A percentile compares a stretch with the other conserved stretches of the same genome.
These are phyloP conservation scores for Arrhamphus sclerolepis DNA, from an alignment of 2,797 vertebrate species.

Conservation along the genomic window DNA sequence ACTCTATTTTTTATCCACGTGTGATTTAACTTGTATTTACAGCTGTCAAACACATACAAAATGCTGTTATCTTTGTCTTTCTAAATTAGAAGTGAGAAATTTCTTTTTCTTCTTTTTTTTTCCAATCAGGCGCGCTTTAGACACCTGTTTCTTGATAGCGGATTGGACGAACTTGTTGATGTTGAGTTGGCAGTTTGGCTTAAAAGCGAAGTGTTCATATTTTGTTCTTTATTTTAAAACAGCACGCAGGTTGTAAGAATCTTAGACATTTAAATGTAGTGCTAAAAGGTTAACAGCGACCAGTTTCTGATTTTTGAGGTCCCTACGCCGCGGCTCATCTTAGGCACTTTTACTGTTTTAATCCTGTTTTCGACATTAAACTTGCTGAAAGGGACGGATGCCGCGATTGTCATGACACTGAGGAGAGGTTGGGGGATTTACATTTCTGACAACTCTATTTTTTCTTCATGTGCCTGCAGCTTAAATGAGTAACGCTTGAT, in stretches of 20 bases:
- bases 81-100: neutral
- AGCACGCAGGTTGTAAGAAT: neutral
- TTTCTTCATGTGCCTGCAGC: neutral
- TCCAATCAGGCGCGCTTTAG: constrained; percentile 52
- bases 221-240: neutral
- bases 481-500: neutral
- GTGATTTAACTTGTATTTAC: rapidly evolving
- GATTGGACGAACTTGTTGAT: constrained; percentile 65
- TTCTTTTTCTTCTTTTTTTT: neutral
- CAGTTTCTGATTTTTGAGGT: neutral
- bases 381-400: constrained; percentile 27
- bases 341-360: neutral
- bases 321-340: neutral
- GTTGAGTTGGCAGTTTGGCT: constrained; percentile 86
- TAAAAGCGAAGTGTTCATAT: constrained; percentile 3
- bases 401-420: constrained; percentile 69
- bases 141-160: constrained; percentile 13
- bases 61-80: neutral
- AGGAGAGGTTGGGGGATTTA: constrained; percentile 71
- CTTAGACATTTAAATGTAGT: neutral
- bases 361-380: neutral
- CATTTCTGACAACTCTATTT: neutral
- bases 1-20: too few species aligned
- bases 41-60: too few species aligned
- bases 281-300: neutral